Evolutionary conservation across 30 jellyfish, hydroid and myxozoan genomes (phyloP).

Genomic region (Aurelia sp.): DNA sequence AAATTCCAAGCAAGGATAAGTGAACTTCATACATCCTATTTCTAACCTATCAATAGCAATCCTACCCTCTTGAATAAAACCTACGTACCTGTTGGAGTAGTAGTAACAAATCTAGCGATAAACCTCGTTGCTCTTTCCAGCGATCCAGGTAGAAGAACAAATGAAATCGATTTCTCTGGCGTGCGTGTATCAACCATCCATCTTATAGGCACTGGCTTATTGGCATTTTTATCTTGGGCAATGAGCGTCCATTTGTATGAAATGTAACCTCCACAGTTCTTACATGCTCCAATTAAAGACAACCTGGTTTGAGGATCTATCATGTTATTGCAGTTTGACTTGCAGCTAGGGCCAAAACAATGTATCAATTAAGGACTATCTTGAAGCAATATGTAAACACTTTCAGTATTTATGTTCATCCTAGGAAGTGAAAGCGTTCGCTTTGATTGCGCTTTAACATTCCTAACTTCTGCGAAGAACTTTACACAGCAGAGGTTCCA

Average conservation of each 20-base stretch:
- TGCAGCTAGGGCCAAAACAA: slow-evolving; percentile 25
- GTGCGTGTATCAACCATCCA: slow-evolving; percentile 51
- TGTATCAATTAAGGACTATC: too few relatives aligned
- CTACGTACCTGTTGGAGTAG: slow-evolving; percentile 31
- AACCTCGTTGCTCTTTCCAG: slow-evolving; percentile 9
- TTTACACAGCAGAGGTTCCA: too few relatives aligned
- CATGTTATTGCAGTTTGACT: slow-evolving; percentile 40
- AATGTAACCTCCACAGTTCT: slow-evolving; percentile 17
- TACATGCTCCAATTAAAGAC: slow-evolving; percentile 44
- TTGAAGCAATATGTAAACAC: too few relatives aligned
- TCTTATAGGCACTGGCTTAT: not conserved
- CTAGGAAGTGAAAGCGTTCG: too few relatives aligned
- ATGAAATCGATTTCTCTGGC: slow-evolving; percentile 23
- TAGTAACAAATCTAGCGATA: slow-evolving; percentile 35
- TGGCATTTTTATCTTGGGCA: not conserved
- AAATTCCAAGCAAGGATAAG: too few relatives aligned
- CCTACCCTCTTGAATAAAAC: not conserved
- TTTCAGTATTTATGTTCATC: too few relatives aligned
- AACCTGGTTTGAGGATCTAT: slow-evolving; percentile 59
- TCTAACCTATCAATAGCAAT: too few relatives aligned
- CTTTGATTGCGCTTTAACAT: too few relatives aligned
- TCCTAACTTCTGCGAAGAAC: too few relatives aligned
- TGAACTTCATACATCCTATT: too few relatives aligned
- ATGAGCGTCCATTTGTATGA: slow-evolving; percentile 35
- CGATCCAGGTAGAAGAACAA: slow-evolving; percentile 46